These are phyloP conservation scores for Spisula solida DNA, from an alignment of 2,888 invertebrate species.

Conservation along the genomic window DNA sequence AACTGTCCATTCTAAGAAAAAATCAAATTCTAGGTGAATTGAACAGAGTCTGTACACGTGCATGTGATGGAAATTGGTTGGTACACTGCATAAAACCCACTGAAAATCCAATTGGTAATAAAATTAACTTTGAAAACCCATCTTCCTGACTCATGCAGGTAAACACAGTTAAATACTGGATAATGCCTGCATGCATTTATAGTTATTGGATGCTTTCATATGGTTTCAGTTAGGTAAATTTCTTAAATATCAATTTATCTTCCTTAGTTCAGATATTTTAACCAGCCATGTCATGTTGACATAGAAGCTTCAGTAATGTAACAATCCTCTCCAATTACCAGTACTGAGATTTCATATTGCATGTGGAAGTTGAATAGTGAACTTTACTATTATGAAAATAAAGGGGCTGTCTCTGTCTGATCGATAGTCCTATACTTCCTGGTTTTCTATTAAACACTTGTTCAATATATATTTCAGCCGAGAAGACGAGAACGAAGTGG, in stretches of 20 bases:
- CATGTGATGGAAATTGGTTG: neutral
- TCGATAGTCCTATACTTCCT: neutral
- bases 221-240: no score
- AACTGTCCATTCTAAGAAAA: no score
- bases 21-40: no score
- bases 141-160: no score
- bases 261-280: neutral
- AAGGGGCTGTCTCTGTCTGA: no score
- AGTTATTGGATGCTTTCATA: no score
- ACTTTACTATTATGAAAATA: neutral
- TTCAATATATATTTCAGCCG: no score
- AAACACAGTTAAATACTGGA: no score
- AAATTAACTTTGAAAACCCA: no score
- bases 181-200: no score
- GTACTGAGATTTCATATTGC: neutral
- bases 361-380: neutral
- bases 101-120: no score
- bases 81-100: neutral
- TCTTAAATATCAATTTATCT: neutral
- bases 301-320: neutral
- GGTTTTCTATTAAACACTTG: neutral
- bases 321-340: neutral
- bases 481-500: conserved; percentile 80
- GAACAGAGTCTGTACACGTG: no score
- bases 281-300: neutral